These are phyloP conservation scores for Neodiprion virginianus DNA, from an alignment of 1,140 invertebrate genomes.

Conservation along the genomic window DNA sequence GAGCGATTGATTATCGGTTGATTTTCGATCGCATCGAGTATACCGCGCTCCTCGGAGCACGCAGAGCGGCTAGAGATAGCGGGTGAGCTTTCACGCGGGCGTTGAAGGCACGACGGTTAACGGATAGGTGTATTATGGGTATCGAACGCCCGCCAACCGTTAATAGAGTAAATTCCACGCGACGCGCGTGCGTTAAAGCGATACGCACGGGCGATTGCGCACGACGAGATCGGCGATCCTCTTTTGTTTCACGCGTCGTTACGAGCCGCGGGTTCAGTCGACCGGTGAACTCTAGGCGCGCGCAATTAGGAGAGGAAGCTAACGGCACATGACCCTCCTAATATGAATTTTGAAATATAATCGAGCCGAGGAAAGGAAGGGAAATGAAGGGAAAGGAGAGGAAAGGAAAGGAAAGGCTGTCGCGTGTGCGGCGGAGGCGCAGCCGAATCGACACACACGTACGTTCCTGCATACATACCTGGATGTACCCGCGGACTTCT, in stretches of 20 bases:
- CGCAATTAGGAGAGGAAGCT: slow-evolving; percentile 4
- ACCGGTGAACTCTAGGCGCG: neutral
- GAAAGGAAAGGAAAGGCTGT: no score
- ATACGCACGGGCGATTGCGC: no score
- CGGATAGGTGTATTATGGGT: neutral
- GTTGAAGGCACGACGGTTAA: neutral
- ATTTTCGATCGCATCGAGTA: no score
- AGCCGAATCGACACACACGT: no score
- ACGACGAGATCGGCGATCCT: neutral
- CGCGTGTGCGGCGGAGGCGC: no score
- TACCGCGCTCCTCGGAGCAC: no score
- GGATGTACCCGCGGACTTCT: neutral
- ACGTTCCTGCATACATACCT: neutral
- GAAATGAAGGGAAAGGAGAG: no score
- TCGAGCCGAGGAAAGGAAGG: neutral
- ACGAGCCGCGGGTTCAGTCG: neutral
- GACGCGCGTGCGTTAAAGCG: neutral
- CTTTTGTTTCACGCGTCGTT: neutral
- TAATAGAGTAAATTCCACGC: neutral
- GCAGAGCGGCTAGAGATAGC: no score
- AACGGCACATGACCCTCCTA: slow-evolving; percentile 1
- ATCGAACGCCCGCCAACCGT: neutral
- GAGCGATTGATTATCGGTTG: no score
- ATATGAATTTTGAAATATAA: slow-evolving; percentile 3
- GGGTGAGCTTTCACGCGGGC: no score